phyloP scores from a whole-genome alignment of 1,140 invertebrate species.

The Notospermus geniculatus region DNA sequence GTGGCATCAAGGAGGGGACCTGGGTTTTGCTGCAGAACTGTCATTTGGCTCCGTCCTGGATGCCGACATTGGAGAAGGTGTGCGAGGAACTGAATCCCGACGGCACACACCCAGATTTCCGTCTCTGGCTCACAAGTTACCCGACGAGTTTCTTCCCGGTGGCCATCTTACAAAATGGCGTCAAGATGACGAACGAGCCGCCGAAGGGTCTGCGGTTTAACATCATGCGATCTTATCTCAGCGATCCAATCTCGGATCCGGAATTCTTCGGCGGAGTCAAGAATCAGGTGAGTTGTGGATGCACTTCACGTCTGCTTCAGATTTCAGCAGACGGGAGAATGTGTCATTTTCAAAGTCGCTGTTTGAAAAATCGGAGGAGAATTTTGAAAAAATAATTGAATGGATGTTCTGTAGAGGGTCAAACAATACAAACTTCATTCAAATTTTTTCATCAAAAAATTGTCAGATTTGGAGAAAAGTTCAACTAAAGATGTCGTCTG shows the following conservation, averaged over 20 bases:
- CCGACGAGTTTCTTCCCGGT: conserved; percentile 87
- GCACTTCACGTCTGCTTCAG: neutral
- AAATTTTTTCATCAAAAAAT: too few relatives aligned
- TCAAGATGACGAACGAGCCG: conserved; percentile 96
- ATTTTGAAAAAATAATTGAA: too few relatives aligned
- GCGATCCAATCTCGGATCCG: conserved; percentile 80
- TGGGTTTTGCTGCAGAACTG: conserved; percentile 59
- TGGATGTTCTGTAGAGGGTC: too few relatives aligned
- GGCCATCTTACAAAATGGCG: conserved; percentile 79
- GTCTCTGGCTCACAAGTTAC: conserved; percentile 66
- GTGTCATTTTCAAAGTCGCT: too few relatives aligned
- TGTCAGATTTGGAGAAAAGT: too few relatives aligned
- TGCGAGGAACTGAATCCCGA: conserved; percentile 57
- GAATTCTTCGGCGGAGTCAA: conserved; percentile 86
- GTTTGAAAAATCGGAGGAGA: too few relatives aligned
- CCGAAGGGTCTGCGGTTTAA: conserved; percentile 74
- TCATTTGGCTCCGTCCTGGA: conserved; percentile 57
- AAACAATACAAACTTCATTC: too few relatives aligned
- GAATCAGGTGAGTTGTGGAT: conserved; percentile 60
- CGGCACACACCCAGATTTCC: conserved; percentile 55
- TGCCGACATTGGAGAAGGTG: conserved; percentile 55
- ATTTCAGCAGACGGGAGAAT: too few relatives aligned
- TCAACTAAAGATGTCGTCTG: too few relatives aligned
- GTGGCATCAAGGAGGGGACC: conserved; percentile 68
- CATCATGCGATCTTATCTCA: conserved; percentile 78